phyloP scores from a whole-genome alignment of 2,797 vertebrate species.

The Stomatorhinus walkeri region DNA sequence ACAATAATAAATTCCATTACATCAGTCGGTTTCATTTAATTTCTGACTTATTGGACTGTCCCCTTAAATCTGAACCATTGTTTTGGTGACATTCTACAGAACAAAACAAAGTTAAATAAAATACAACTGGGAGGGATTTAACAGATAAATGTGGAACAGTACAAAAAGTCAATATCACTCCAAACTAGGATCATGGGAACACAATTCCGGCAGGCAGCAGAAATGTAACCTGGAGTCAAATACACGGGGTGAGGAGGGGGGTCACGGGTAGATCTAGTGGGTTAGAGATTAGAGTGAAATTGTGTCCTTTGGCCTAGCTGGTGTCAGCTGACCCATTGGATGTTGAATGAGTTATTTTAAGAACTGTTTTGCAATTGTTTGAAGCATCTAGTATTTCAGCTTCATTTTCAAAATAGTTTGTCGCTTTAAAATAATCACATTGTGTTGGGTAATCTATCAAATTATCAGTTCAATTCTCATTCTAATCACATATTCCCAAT shows the following conservation, averaged over 20 bases:
- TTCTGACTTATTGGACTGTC: neutral
- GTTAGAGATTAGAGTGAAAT: neutral
- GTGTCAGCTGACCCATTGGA: neutral
- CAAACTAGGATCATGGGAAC: neutral
- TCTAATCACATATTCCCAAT: neutral
- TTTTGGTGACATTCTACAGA: neutral
- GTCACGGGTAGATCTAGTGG: neutral
- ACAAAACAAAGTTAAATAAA: neutral
- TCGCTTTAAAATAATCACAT: neutral
- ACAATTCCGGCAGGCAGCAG: neutral
- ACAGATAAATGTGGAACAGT: neutral
- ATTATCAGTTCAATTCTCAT: neutral
- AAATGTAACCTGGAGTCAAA: neutral
- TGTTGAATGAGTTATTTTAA: neutral
- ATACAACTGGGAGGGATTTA: neutral
- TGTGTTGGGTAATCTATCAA: neutral
- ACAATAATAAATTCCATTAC: neutral
- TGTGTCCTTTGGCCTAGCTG: neutral
- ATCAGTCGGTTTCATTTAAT: neutral
- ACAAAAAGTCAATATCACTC: neutral
- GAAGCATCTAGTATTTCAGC: neutral
- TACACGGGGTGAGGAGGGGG: neutral
- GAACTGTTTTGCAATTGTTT: neutral
- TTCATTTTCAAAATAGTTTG: neutral
- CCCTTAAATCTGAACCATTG: neutral